A percentile compares a stretch with the other conserved stretches of the same genome.
Conservation (phyloP, 2,888 invertebrate species). For the Folsomia manolachei region DNA sequence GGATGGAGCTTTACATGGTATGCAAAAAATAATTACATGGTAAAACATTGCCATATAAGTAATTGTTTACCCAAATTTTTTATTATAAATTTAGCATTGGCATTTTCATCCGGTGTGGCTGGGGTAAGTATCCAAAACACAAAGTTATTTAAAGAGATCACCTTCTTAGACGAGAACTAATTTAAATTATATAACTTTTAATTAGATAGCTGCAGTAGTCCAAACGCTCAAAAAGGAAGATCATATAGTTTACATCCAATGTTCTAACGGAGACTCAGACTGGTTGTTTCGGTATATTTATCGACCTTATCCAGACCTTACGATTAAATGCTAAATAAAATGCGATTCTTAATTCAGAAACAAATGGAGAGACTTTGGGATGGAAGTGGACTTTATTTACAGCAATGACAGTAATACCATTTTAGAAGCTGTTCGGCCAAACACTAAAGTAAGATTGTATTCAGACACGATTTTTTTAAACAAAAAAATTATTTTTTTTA, state of each 20-base stretch:
- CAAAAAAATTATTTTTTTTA: too few relatives aligned
- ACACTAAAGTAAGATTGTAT: slow-evolving; percentile 62
- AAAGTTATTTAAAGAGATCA: too few relatives aligned
- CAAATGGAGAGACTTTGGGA: slow-evolving; percentile 48
- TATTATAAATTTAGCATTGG: slow-evolving; percentile 49
- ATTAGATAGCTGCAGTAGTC: slow-evolving; percentile 40
- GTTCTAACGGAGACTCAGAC: slow-evolving; percentile 62
- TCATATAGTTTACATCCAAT: slow-evolving; percentile 61
- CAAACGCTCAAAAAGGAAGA: slow-evolving; percentile 55
- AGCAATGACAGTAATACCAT: slow-evolving; percentile 56
- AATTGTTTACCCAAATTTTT: slow-evolving; percentile 5
- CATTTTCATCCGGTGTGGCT: slow-evolving; percentile 60
- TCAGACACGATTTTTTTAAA: too few relatives aligned
- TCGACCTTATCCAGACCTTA: neutral
- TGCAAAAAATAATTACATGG: neutral
- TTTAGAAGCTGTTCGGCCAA: slow-evolving; percentile 56
- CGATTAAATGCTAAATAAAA: neutral
- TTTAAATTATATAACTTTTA: too few relatives aligned
- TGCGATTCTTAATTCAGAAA: slow-evolving; percentile 57
- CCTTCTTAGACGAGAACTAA: too few relatives aligned
- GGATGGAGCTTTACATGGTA: slow-evolving; percentile 80
- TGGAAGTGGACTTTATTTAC: slow-evolving; percentile 56
- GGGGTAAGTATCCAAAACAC: too few relatives aligned
- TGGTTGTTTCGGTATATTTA: too few relatives aligned
- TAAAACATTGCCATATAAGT: neutral